Percentiles rank a stretch among this genome's conserved stretches.
Evolutionary conservation across 2,888 invertebrate genomes (phyloP).

Genomic region (Ochropleura leucogaster): DNA sequence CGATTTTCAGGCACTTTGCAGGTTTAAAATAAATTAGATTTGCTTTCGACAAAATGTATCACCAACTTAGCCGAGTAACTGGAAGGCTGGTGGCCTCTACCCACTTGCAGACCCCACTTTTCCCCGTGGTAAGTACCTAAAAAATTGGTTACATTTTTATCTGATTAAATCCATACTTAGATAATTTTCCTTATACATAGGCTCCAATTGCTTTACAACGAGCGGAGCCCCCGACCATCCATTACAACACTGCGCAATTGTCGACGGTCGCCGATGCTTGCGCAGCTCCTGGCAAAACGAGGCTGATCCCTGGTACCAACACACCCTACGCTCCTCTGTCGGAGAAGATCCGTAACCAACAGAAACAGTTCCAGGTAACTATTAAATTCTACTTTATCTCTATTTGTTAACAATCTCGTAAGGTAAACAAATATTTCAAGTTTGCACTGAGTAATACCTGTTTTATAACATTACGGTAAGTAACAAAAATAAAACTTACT

Average conservation of each 20-base stretch:
- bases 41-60: slow-evolving; percentile 81
- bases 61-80: slow-evolving; percentile 85
- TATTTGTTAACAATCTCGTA: not conserved
- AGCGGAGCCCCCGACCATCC: slow-evolving; percentile 83
- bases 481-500: not conserved
- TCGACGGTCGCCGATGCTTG: slow-evolving; percentile 85
- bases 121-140: slow-evolving; percentile 83
- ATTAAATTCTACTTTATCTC: slow-evolving; percentile 5
- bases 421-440: not conserved
- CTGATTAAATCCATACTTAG: slow-evolving; percentile 12
- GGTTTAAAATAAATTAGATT: slow-evolving; percentile 55
- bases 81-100: slow-evolving; percentile 85
- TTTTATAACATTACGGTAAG: not conserved
- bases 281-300: slow-evolving; percentile 77
- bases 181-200: slow-evolving; percentile 68
- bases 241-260: slow-evolving; percentile 82
- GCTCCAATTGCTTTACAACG: slow-evolving; percentile 86
- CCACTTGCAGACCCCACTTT: slow-evolving; percentile 85
- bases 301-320: slow-evolving; percentile 85
- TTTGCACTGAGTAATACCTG: not conserved
- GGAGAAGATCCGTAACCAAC: slow-evolving; percentile 79
- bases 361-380: slow-evolving; percentile 85
- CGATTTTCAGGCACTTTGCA: slow-evolving; percentile 71
- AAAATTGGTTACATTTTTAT: slow-evolving; percentile 54
- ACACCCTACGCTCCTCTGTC: slow-evolving; percentile 80